A percentile compares a stretch with the other conserved stretches of the same genome.
Conservation (phyloP, 2,888 invertebrate genomes). For the Arctia plantaginis region DNA sequence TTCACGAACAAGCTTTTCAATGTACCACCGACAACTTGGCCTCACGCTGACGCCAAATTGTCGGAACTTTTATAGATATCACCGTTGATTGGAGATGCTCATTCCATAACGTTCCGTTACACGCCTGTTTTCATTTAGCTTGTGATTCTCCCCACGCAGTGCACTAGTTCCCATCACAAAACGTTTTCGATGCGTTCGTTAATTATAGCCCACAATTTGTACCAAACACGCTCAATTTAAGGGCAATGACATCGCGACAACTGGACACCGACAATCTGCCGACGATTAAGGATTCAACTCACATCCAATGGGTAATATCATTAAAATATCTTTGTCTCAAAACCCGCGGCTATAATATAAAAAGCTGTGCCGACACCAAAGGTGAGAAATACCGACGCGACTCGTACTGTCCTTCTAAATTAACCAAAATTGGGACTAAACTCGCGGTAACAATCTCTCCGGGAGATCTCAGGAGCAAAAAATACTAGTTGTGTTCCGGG, state of each 20-base stretch:
- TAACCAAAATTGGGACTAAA: conserved; percentile 71
- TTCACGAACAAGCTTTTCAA: conserved; percentile 54
- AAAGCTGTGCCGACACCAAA: conserved; percentile 77
- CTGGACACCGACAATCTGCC: conserved; percentile 70
- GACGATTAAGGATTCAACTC: conserved; percentile 83
- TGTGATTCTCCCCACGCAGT: conserved; percentile 82
- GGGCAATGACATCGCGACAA: conserved; percentile 82
- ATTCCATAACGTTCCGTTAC: conserved; percentile 71
- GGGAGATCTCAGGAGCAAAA: conserved; percentile 57
- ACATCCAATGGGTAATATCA: conserved; percentile 84
- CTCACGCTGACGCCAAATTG: conserved; percentile 59
- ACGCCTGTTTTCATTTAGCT: conserved; percentile 81
- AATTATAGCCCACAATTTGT: conserved; percentile 83
- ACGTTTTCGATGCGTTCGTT: conserved; percentile 74
- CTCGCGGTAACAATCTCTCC: conserved; percentile 56
- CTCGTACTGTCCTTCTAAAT: conserved; percentile 69
- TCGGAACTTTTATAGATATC: conserved; percentile 66
- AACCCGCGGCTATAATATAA: conserved; percentile 78
- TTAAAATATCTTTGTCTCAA: conserved; percentile 86
- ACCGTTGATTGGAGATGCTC: conserved; percentile 78
- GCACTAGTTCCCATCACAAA: conserved; percentile 81
- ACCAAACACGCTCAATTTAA: conserved; percentile 80
- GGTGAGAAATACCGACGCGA: conserved; percentile 82
- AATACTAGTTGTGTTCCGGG: conserved; percentile 57
- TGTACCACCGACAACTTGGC: conserved; percentile 66